A percentile compares a stretch with the other conserved stretches of the same genome.
These are phyloP conservation scores for Theodoxus fluviatilis DNA, from an alignment of 2,888 invertebrate genomes.

Conservation along the genomic window DNA sequence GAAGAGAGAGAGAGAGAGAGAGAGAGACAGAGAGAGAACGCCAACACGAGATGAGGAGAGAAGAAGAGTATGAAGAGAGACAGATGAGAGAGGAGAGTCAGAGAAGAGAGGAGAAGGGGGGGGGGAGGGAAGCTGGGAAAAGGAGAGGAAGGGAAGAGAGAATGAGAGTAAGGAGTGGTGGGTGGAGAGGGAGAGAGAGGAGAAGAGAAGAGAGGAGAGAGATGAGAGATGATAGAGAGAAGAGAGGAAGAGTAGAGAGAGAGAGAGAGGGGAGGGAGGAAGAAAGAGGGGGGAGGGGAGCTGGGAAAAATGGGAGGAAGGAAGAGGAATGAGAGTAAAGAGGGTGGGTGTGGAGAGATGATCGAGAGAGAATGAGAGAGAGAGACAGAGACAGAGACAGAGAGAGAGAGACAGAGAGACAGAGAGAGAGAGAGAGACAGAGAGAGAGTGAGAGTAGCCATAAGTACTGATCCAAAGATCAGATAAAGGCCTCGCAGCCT, in stretches of 20 bases:
- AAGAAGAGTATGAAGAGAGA: not conserved
- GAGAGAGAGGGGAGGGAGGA: not conserved
- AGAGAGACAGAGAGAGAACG: not conserved
- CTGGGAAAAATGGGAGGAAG: not conserved
- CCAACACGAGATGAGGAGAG: not conserved
- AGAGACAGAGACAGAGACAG: not conserved
- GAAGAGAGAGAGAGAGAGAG: not conserved
- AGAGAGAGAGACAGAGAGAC: slow-evolving; percentile 9
- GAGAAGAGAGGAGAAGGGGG: not conserved
- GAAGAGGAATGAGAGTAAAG: not conserved
- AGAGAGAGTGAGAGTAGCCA: not conserved
- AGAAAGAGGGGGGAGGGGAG: not conserved
- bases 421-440: not conserved
- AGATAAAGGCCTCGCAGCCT: no score
- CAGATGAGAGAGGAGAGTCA: not conserved
- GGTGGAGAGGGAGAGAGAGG: not conserved
- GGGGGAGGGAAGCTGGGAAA: not conserved
- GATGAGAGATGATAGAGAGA: slow-evolving; percentile 1
- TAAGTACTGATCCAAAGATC: no score
- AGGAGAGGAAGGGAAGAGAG: not conserved
- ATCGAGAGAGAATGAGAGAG: not conserved
- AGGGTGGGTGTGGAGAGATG: not conserved
- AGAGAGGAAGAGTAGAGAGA: not conserved
- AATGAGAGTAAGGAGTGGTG: no score
- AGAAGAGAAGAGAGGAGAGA: slow-evolving; percentile 10